Conservation (phyloP, 2,888 invertebrate species). For the Metacarcinus magister region DNA sequence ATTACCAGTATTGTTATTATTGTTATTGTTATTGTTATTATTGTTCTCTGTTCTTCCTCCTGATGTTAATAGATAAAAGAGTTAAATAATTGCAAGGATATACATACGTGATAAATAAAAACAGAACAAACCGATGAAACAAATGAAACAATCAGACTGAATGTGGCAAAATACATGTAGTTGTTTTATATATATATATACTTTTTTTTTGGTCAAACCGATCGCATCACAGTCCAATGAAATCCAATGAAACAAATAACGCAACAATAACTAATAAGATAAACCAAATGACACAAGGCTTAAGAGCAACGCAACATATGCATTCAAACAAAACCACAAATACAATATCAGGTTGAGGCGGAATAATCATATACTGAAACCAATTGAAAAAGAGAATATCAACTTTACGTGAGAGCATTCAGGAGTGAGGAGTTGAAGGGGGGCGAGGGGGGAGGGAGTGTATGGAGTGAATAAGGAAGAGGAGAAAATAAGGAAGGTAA, state of each 20-base stretch:
- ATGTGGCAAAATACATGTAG: not conserved
- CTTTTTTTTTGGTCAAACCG: not conserved
- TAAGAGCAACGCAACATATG: not conserved
- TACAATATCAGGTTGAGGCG: too few species aligned
- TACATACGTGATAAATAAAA: too few species aligned
- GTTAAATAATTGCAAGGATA: too few species aligned
- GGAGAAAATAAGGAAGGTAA: not conserved
- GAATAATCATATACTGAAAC: too few species aligned
- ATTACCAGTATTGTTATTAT: too few species aligned
- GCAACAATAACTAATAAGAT: not conserved
- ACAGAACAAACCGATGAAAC: too few species aligned
- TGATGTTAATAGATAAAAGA: too few species aligned
- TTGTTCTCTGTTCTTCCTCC: too few species aligned
- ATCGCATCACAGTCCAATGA: not conserved
- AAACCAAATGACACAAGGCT: not conserved
- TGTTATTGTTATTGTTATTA: too few species aligned
- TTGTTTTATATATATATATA: not conserved
- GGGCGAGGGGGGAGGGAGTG: not conserved
- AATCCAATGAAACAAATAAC: not conserved
- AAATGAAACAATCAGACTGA: not conserved
- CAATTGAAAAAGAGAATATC: not conserved
- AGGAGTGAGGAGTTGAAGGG: not conserved
- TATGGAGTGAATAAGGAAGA: not conserved
- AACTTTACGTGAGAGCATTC: not conserved
- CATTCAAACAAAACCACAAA: too few species aligned